These are phyloP conservation scores for Babylonia areolata DNA, from an alignment of 1,140 invertebrate genomes.

Conservation along the genomic window DNA sequence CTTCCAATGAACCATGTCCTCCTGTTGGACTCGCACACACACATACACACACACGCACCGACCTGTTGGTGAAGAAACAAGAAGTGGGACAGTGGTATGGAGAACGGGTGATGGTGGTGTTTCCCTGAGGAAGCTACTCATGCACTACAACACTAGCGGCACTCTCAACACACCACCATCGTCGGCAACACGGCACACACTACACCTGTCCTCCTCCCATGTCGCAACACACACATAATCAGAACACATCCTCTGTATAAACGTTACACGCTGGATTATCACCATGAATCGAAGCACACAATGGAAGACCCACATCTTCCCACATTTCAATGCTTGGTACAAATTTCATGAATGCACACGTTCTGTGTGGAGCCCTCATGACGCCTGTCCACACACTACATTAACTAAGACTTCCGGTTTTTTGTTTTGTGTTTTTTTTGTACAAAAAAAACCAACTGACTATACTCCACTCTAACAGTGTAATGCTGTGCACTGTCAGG, in stretches of 20 bases:
- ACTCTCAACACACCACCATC: neutral
- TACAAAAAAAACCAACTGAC: no score
- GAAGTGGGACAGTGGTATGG: neutral
- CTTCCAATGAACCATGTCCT: neutral
- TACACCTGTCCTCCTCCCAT: neutral
- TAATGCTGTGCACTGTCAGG: neutral
- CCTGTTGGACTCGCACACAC: neutral
- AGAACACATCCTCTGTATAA: neutral
- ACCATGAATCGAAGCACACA: neutral
- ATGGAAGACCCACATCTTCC: no score
- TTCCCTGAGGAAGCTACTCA: conserved; percentile 30
- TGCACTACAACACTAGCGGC: conserved; percentile 12
- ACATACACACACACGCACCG: neutral
- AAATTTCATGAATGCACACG: neutral
- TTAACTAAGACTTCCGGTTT: no score
- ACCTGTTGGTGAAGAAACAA: neutral
- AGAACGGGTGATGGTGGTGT: neutral
- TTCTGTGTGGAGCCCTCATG: neutral
- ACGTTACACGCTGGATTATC: neutral
- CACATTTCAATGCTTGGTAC: neutral
- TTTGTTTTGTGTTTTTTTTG: no score
- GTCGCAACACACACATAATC: no score
- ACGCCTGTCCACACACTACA: neutral
- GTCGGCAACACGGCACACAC: neutral
- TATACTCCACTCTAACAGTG: neutral